Evolutionary conservation across 2,113 vertebrate genomes (phyloP).

Genomic region (Tetrao urogallus): DNA sequence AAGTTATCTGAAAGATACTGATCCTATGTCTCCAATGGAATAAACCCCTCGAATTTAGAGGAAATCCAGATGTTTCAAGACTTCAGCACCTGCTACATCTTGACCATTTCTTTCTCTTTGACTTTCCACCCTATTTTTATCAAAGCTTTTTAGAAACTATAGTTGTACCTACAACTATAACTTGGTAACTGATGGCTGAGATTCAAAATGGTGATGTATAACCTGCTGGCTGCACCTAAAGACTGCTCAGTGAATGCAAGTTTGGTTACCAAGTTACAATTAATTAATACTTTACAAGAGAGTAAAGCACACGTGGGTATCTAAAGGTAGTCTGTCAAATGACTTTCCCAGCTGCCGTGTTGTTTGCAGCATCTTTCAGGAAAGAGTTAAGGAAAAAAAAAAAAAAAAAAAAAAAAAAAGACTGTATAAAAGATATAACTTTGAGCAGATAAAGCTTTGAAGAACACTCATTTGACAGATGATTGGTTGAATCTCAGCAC

Average conservation of each 20-base stretch:
- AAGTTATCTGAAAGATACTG: neutral
- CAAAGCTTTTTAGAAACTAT: neutral
- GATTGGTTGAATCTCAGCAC: neutral
- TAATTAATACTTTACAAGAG: neutral
- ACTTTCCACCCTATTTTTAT: neutral
- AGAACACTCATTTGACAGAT: neutral
- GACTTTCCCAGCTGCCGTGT: neutral
- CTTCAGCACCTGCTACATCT: neutral
- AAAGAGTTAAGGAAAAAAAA: neutral
- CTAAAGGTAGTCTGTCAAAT: neutral
- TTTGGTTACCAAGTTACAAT: conserved; percentile 19
- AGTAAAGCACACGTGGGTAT: neutral
- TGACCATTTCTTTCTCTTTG: neutral
- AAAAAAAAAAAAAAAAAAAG: neutral
- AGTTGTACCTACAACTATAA: neutral
- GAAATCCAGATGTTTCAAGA: neutral
- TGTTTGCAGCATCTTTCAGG: neutral
- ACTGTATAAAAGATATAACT: neutral
- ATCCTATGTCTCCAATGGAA: neutral
- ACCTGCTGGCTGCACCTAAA: neutral
- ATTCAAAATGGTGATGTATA: neutral
- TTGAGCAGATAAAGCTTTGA: neutral
- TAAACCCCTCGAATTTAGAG: neutral
- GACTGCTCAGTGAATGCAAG: neutral
- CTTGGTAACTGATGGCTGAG: neutral